Evolutionary conservation across 2,797 vertebrate species (phyloP).

Genomic region (Phalanger gymnotis): DNA sequence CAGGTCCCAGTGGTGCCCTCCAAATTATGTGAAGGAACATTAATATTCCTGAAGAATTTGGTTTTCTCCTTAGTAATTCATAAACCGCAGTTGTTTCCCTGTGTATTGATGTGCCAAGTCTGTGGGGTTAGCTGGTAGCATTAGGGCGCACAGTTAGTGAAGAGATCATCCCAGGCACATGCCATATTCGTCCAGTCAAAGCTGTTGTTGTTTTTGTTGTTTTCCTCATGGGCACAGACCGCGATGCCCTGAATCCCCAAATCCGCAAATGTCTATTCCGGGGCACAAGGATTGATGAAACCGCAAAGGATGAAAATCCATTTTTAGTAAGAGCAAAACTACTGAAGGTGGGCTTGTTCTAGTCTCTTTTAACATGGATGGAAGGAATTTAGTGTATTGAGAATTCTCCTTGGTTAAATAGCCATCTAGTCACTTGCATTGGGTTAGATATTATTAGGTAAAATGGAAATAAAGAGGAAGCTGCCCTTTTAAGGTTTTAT

Average conservation of each 20-base stretch:
- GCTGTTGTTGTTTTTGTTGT: not conserved
- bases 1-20: not conserved
- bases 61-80: conserved; percentile 2
- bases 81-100: not conserved
- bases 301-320: not conserved
- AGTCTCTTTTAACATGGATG: conserved; percentile 7
- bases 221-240: not conserved
- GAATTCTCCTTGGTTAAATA: conserved; percentile 27
- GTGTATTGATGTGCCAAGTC: not conserved
- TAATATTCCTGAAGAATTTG: not conserved
- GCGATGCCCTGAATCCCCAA: not conserved
- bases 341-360: not conserved
- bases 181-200: not conserved
- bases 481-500: not conserved
- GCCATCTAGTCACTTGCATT: conserved; percentile 27
- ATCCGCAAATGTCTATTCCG: not conserved
- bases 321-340: not conserved
- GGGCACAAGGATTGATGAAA: not conserved
- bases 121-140: not conserved
- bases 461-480: not conserved
- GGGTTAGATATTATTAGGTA: not conserved
- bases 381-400: conserved; percentile 7
- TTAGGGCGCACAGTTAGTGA: not conserved
- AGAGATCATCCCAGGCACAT: not conserved
- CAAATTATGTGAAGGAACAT: conserved; percentile 17